A percentile compares a stretch with the other conserved stretches of the same genome.
phyloP scores from a whole-genome alignment of 2,888 invertebrate genomes.

The Caenorhabditis sp. region DNA sequence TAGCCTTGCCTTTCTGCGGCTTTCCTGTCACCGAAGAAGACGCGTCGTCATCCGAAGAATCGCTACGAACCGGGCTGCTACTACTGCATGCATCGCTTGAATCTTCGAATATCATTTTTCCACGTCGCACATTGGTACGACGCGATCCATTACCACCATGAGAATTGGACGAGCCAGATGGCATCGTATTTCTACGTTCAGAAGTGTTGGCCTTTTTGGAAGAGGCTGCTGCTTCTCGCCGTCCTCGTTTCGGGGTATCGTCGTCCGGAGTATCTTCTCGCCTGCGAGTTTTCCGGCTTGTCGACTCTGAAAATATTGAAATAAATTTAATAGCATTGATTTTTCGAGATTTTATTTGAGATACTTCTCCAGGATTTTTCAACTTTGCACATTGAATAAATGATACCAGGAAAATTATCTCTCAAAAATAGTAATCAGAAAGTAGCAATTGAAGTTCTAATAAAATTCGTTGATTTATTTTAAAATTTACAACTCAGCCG shows the following conservation, averaged over 20 bases:
- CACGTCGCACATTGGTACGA: background rate
- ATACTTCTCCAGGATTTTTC: no score
- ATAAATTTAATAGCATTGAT: no score
- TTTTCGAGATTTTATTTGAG: no score
- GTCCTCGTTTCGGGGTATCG: slow-evolving; percentile 6
- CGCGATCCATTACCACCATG: background rate
- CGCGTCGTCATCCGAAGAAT: background rate
- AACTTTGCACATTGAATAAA: no score
- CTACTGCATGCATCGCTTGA: background rate
- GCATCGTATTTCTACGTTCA: background rate
- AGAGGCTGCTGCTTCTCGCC: slow-evolving; percentile 1
- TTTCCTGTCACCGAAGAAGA: background rate
- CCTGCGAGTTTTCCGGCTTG: background rate
- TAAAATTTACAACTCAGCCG: no score
- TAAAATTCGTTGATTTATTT: no score
- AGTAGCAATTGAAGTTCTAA: no score
- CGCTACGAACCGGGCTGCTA: background rate
- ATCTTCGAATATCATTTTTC: slow-evolving; percentile 1
- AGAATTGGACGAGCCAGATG: background rate
- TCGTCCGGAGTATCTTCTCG: slow-evolving; percentile 30
- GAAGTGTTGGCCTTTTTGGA: background rate
- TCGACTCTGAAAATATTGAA: slow-evolving; percentile 14
- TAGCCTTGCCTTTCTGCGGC: slow-evolving; percentile 5
- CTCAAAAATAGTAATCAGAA: no score
- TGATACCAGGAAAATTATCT: no score